These are phyloP conservation scores for Coturnix japonica DNA, from an alignment of 2,113 vertebrate genomes.

Conservation along the genomic window DNA sequence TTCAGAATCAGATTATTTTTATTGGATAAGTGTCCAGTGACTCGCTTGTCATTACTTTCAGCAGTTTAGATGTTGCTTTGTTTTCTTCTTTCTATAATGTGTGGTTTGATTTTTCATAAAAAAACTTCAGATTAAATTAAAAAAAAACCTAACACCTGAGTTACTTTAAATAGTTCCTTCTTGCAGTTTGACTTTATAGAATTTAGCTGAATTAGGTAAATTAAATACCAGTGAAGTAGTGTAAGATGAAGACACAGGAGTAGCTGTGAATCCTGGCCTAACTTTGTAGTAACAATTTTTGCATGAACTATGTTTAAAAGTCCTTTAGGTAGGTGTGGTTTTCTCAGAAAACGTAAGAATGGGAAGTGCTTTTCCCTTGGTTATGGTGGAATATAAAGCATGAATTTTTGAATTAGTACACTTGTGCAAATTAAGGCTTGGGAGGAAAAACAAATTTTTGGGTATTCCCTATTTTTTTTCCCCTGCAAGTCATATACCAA, in stretches of 20 bases:
- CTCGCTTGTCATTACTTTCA: background rate
- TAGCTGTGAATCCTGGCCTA: background rate
- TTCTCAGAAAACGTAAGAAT: background rate
- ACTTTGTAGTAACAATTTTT: background rate
- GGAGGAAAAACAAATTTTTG: background rate
- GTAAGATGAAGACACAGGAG: background rate
- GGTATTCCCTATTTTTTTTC: background rate
- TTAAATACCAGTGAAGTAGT: background rate
- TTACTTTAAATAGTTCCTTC: background rate
- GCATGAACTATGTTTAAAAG: background rate
- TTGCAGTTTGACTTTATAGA: background rate
- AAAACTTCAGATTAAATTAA: background rate
- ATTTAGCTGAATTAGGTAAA: background rate
- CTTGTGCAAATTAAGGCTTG: background rate
- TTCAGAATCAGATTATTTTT: background rate
- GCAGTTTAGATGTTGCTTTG: background rate
- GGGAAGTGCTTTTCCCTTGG: background rate
- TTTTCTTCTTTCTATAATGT: background rate
- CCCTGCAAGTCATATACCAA: background rate
- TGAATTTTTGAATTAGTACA: background rate
- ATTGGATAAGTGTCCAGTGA: background rate
- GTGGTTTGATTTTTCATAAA: background rate
- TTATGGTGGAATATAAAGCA: background rate
- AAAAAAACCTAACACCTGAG: background rate
- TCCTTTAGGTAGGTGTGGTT: background rate